Evolutionary conservation across 2,113 vertebrate genomes (phyloP), one percentile per base, ranked within the genome.

Genomic region (Myotis yumanensis): DNA sequence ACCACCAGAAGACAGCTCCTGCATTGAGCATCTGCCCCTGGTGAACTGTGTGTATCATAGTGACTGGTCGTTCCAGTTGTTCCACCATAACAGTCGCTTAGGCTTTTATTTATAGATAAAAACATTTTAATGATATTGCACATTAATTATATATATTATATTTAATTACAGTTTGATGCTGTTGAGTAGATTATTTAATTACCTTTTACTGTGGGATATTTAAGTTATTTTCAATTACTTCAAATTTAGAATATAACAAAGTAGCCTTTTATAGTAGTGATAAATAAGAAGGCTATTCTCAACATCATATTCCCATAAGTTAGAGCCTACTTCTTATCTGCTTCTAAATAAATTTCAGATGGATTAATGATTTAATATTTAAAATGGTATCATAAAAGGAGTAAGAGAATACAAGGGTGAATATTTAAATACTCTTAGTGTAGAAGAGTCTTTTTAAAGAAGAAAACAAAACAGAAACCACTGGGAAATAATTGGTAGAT

Each of bases 211-310:
- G 1, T 80, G 35, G 20, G 8, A 48, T 79, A 80, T 59, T 90
- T 57, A 90, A 69, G 35, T 37, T 81, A 93, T 72, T 93, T 91
- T n/a, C 22, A 77, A 15, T 62, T 86, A 72, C 71, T 71, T 79
- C 14, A 30, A 91, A 77, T 76, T 91, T 77, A 81, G 12, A 89
- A 57, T 82, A 71, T 51, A 40, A 95, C 84, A 71, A 92, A 83
- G 3, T 80, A 96, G 17, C 1, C 46, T 91, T 95, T 90, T 37
- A 77, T 77, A 81, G 40, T 59, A 57, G 7, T 94, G 20, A 5
- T 7, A 30, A 85, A 68, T 75, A 62, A 93, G 46, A 62, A 80
- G 4, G 10, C 4, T 64, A 18, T 75, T 76, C 64, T 28, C 57
- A 93, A 43, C 5, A 62, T 7, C 48, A 82, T 35, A 10, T 10